phyloP scores from a whole-genome alignment of 92 coral and sea anemone species.

The Paragorgia papillata region DNA sequence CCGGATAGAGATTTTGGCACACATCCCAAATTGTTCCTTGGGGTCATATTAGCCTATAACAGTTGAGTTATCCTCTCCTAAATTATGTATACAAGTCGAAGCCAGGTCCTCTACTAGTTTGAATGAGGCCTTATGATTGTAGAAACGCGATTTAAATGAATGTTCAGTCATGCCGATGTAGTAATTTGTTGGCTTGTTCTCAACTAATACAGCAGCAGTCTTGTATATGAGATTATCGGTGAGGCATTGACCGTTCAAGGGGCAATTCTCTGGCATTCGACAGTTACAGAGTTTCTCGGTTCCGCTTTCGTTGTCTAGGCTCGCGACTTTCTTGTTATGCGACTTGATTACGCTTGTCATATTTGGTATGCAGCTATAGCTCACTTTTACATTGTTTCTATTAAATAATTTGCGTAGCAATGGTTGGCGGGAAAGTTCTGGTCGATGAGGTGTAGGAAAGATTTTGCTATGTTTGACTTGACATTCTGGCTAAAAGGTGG shows the following conservation, averaged over 20 bases:
- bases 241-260: constrained; percentile 18
- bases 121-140: too few relatives aligned
- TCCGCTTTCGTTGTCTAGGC: background rate
- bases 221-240: too few relatives aligned
- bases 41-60: too few relatives aligned
- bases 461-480: constrained; percentile 22
- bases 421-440: constrained; percentile 26
- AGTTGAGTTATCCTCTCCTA: too few relatives aligned
- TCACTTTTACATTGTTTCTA: constrained; percentile 25
- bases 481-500: constrained; percentile 30
- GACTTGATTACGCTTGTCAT: constrained; percentile 32
- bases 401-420: constrained; percentile 36
- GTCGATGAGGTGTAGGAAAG: constrained; percentile 20
- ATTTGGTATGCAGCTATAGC: constrained; percentile 25
- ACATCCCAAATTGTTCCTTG: too few relatives aligned
- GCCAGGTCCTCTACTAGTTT: too few relatives aligned
- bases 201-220: too few relatives aligned
- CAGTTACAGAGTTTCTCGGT: constrained; percentile 19
- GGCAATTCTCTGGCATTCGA: constrained; percentile 14
- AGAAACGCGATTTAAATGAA: too few relatives aligned
- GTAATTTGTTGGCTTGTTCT: too few relatives aligned
- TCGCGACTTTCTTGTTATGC: constrained; percentile 23
- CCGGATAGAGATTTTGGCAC: too few relatives aligned
- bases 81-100: too few relatives aligned
- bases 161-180: too few relatives aligned